Percentiles rank a stretch among this genome's conserved stretches.
phyloP scores from a whole-genome alignment of 2,888 invertebrate genomes.

The Griposia aprilina region DNA sequence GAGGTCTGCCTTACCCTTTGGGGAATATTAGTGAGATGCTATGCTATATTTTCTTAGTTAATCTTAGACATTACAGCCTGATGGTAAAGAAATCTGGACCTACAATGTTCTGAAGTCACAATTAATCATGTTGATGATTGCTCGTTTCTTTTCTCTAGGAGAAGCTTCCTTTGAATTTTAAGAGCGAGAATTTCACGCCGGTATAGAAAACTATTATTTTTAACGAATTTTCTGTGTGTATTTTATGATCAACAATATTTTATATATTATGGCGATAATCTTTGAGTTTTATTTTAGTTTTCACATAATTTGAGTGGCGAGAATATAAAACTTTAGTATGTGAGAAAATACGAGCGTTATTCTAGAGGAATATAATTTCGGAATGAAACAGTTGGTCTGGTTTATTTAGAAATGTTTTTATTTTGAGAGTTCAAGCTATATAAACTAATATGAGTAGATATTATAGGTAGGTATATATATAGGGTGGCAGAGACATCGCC shows the following conservation, averaged over 20 bases:
- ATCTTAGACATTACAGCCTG: neutral
- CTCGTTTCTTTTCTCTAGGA: neutral
- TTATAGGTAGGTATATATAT: too few species aligned
- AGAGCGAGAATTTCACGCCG: neutral
- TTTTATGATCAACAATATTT: slow-evolving; percentile 19
- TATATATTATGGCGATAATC: slow-evolving; percentile 14
- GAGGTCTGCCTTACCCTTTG: neutral
- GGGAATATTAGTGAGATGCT: neutral
- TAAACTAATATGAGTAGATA: neutral
- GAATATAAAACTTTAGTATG: slow-evolving; percentile 33
- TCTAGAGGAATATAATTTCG: slow-evolving; percentile 14
- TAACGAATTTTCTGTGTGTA: neutral
- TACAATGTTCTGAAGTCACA: neutral
- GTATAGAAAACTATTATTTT: neutral
- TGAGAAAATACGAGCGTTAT: slow-evolving; percentile 14
- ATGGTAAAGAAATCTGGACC: neutral
- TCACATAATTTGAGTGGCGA: slow-evolving; percentile 19
- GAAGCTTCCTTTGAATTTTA: neutral
- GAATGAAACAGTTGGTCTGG: neutral
- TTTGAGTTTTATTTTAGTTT: slow-evolving; percentile 32
- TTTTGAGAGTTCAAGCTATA: slow-evolving; percentile 1
- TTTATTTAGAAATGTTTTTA: slow-evolving; percentile 21
- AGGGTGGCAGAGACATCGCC: too few species aligned
- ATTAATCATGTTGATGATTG: neutral
- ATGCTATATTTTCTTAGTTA: neutral